phyloP scores from a whole-genome alignment of 2,113 vertebrate genomes.

The Pleuronectes platessa region DNA sequence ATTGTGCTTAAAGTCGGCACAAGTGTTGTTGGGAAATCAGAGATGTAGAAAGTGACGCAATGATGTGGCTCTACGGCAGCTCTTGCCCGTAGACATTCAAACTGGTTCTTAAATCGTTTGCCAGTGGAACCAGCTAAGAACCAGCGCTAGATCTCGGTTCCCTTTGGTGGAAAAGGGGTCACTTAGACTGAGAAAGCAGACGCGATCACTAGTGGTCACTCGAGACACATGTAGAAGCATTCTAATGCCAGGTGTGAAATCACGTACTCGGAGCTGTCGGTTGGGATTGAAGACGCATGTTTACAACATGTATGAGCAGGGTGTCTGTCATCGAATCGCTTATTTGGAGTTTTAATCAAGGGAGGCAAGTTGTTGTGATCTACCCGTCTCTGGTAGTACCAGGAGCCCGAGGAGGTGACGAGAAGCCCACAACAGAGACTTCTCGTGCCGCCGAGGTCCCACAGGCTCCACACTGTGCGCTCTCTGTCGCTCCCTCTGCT shows the following conservation, averaged over 20 bases:
- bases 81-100: too few species aligned
- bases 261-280: not conserved
- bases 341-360: constrained; percentile 27
- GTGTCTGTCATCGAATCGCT: constrained; percentile 48
- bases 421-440: constrained; percentile 59
- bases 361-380: constrained; percentile 14
- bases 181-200: not conserved
- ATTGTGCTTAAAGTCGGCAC: too few species aligned
- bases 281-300: not conserved
- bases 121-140: too few species aligned
- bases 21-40: too few species aligned
- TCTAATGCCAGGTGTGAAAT: not conserved
- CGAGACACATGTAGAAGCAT: not conserved
- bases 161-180: too few species aligned
- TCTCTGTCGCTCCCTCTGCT: constrained; percentile 48
- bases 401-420: constrained; percentile 52
- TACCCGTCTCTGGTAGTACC: constrained; percentile 43
- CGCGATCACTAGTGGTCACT: not conserved
- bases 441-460: constrained; percentile 47
- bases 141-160: too few species aligned
- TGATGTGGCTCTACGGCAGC: too few species aligned
- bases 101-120: too few species aligned
- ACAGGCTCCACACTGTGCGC: constrained; percentile 42
- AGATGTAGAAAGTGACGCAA: too few species aligned
- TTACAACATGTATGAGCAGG: not conserved